Evolutionary conservation across 2,888 invertebrate genomes (phyloP), one percentile per base, ranked within the genome.

Genomic region (Lasioglossum lativentre): DNA sequence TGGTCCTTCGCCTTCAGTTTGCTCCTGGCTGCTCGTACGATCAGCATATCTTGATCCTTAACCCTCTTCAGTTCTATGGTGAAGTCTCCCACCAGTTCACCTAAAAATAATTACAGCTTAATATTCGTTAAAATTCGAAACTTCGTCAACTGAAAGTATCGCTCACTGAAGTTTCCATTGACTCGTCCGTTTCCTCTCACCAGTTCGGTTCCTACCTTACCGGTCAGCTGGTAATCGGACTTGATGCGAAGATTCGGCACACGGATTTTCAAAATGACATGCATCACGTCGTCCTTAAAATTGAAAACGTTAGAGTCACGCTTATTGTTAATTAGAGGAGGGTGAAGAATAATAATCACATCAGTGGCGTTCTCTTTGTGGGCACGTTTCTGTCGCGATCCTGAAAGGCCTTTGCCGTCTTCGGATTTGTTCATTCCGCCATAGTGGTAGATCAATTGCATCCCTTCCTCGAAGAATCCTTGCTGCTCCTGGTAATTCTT

Each of bases 391-490:
- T 82, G 88, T 75, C 93, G 90, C 66, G 83, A 83, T 40, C 90
- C 92, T 12, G 86, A 90, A 40, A 12, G 27, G 1, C 68, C 66
- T 8, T 75, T 82, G 27, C 82, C 68, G 23, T 45, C 68, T 23
- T 74, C 80, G 38, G 76, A 52, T 74, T 73, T 86, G 4, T 74
- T 77, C 78, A 82, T 84, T 52, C 81, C 91, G 6, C 94, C 94
- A 34, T 93, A 94, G 85, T 95, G 95, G 87, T 94, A 95, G 47
- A 94, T 91, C 78, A 95, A 76, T 78, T 94, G 92, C 93, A 95
- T 94, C 63, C 94, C 94, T 81, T 95, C 92, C 80, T 95, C 95
- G 88, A 92, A 95, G 81, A 92, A 95, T 6, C 95, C 95, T 38
- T 94, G 90, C 73, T 91, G 89, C 82, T 95, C 95, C 78, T 95